Base-by-base conservation (phyloP, 2,797 vertebrate genomes). In the Hoplostethus atlanticus region DNA sequence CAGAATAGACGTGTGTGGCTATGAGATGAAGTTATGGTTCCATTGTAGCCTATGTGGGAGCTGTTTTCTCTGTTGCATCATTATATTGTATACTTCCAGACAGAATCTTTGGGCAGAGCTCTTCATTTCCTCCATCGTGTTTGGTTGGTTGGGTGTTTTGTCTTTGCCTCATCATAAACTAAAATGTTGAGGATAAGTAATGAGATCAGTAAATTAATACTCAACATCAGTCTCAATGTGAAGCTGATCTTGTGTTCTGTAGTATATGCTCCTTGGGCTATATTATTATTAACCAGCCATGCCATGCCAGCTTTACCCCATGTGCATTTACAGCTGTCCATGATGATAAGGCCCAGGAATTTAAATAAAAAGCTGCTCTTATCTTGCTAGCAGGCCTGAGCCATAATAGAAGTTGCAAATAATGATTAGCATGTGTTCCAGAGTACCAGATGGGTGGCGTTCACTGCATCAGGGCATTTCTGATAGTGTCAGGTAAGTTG, bases 371-470 rank as follows among this genome's bases (percentile, higher is more conserved):
- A 11, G 40, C 4, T 6, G 11, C 1, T 4, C 13, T 25, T 46
- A 52, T 47, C 28, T 40, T 47, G 51, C 56, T 12, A 68, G 15
- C 25, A 61, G 57, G 31, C 30, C 3, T 31, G 25, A 31, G n/a
- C 53, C 13, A 55, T 28, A 44, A 64, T 80, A 62, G 6, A 0
- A 34, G 30, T 58, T 73, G 57, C 47, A 63, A 67, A 17, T 40
- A 10, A 65, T 55, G 15, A 31, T 40, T 52, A 52, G 28, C 9
- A 56, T 86, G 72, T 81, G 82, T 75, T 73, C 63, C n/a, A 79
- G 11, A 50, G 65, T 13, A 21, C 13, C 34, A 36, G 40, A 12
- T 40, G 55, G 57, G 69, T 50, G 61, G 50, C 21, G 52, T 46
- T 77, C 40, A 38, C 36, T n/a, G 64, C 50, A 61, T 53, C 21